These are phyloP conservation scores for Diarsia dahlii DNA, from an alignment of 2,888 invertebrate species.

Conservation along the genomic window DNA sequence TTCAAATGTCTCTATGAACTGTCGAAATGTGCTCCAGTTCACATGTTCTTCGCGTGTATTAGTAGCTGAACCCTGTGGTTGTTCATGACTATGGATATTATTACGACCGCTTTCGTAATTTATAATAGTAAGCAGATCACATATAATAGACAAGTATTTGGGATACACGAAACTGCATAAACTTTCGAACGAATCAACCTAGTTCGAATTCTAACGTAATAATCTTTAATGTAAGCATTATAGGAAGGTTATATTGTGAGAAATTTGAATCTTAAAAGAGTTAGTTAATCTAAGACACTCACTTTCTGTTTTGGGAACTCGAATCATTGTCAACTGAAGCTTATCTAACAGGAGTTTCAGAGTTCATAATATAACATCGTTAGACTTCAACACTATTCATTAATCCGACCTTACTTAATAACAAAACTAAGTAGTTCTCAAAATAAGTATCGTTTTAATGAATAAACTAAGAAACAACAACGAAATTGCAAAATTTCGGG, in stretches of 20 bases:
- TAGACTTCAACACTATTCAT: not conserved
- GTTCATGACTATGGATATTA: not conserved
- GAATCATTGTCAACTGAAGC: conserved; percentile 12
- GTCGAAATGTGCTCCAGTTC: conserved; percentile 10
- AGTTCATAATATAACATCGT: conserved; percentile 3
- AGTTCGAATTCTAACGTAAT: not conserved
- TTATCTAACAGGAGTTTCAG: conserved; percentile 10
- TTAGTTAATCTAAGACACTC: not conserved
- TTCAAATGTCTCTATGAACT: conserved; percentile 12
- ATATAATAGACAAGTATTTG: not conserved
- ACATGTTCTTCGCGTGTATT: not conserved
- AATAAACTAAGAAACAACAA: conserved; percentile 15
- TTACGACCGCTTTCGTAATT: not conserved
- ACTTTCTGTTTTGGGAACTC: not conserved
- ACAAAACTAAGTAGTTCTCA: not conserved
- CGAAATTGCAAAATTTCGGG: conserved; percentile 23
- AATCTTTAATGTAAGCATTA: not conserved
- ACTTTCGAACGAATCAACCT: not conserved
- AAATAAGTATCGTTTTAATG: not conserved
- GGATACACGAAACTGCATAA: not conserved
- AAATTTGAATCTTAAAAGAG: not conserved
- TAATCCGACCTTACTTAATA: not conserved
- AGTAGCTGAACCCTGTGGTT: not conserved
- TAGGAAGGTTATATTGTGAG: not conserved
- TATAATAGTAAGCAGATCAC: not conserved